These are phyloP conservation scores for Scopus umbretta DNA, from an alignment of 2,113 vertebrate species.

Conservation along the genomic window DNA sequence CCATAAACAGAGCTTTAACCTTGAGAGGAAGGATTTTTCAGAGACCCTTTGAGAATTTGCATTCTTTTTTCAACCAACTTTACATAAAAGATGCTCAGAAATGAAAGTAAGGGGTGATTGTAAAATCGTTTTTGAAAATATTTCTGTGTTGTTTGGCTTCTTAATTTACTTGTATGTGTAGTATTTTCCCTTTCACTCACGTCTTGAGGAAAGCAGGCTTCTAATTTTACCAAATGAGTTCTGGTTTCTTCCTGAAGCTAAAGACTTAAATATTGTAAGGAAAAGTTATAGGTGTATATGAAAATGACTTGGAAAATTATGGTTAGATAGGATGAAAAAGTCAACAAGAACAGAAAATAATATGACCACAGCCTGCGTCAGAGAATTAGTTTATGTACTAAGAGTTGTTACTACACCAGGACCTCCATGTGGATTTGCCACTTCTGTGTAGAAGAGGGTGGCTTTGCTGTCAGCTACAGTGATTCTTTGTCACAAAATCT, in stretches of 20 bases:
- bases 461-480: not conserved
- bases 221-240: not conserved
- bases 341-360: not conserved
- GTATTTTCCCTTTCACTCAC: not conserved
- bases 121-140: not conserved
- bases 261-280: not conserved
- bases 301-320: not conserved
- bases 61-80: not conserved
- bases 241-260: not conserved
- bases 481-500: not conserved
- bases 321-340: not conserved
- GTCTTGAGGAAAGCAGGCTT: not conserved
- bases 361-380: not conserved
- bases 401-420: not conserved
- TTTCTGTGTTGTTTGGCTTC: not conserved
- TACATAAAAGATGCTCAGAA: not conserved
- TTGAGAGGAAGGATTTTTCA: not conserved
- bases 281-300: not conserved
- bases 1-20: not conserved
- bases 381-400: not conserved
- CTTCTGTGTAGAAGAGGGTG: not conserved
- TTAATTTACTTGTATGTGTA: not conserved
- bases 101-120: not conserved
- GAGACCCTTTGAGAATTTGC: not conserved
- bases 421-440: not conserved